These are phyloP conservation scores for Dendrocopos noguchii DNA, from an alignment of 2,113 vertebrate species.

Conservation along the genomic window DNA sequence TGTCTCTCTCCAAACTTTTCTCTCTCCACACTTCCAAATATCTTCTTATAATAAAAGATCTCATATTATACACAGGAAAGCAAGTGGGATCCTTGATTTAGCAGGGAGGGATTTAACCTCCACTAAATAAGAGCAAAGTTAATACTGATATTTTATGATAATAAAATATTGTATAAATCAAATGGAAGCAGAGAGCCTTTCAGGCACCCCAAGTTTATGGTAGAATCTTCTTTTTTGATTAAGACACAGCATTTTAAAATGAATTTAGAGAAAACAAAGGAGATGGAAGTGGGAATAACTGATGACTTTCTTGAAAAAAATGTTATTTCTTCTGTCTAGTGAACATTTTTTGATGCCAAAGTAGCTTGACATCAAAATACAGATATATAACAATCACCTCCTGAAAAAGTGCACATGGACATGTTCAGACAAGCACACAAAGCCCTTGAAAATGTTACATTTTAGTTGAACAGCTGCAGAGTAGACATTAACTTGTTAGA, in stretches of 20 bases:
- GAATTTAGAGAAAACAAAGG: slow-evolving; percentile 32
- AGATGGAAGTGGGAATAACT: neutral
- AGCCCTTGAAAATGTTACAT: neutral
- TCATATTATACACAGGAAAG: neutral
- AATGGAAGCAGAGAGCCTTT: neutral
- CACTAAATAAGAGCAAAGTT: neutral
- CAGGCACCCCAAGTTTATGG: neutral
- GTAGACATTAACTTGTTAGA: neutral
- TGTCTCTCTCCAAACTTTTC: neutral
- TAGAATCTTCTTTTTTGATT: slow-evolving; percentile 20
- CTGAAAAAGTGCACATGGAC: neutral
- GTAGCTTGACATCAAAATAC: neutral
- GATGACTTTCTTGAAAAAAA: slow-evolving; percentile 16
- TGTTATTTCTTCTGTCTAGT: neutral
- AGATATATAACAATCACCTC: neutral
- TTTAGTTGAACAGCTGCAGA: neutral
- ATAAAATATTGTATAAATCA: neutral
- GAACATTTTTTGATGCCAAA: neutral
- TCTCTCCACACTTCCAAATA: neutral
- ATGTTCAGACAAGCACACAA: neutral
- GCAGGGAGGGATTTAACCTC: neutral
- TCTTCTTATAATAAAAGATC: neutral
- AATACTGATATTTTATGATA: neutral
- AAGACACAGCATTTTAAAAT: slow-evolving; percentile 32
- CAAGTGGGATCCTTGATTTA: neutral